These are phyloP conservation scores for Gryllus longicercus DNA, from an alignment of 2,888 invertebrate species.

Conservation along the genomic window DNA sequence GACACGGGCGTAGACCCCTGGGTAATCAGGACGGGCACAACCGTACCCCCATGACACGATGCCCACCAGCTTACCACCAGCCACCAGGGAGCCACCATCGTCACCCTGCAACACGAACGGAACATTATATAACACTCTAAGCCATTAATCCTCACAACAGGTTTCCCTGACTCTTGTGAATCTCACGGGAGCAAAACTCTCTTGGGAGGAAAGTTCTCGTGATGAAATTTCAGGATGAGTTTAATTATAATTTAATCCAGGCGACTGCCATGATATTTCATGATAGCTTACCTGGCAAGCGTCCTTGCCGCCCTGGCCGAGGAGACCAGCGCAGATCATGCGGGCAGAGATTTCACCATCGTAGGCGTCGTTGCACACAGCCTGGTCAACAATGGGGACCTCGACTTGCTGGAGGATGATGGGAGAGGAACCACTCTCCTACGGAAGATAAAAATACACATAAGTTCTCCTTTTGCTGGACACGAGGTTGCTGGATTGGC, in stretches of 20 bases:
- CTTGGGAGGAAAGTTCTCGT: no score
- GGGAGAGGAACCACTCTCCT: background rate
- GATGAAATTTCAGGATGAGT: background rate
- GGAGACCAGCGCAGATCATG: slow-evolving; percentile 40
- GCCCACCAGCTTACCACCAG: slow-evolving; percentile 46
- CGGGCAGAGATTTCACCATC: slow-evolving; percentile 34
- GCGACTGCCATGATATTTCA: background rate
- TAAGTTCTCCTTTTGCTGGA: background rate
- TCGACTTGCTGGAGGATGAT: slow-evolving; percentile 22
- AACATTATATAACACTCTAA: background rate
- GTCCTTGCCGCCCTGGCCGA: slow-evolving; percentile 39
- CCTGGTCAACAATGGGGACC: slow-evolving; percentile 25
- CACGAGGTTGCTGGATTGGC: no score
- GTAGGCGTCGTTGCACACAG: slow-evolving; percentile 31
- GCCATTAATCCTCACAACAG: background rate
- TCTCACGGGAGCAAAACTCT: no score
- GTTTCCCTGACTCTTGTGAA: no score
- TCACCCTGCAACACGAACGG: slow-evolving; percentile 27
- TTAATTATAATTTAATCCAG: background rate
- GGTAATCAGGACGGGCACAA: slow-evolving; percentile 66
- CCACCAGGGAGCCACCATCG: slow-evolving; percentile 27
- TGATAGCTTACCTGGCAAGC: slow-evolving; percentile 39
- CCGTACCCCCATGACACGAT: slow-evolving; percentile 78
- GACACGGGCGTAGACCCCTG: slow-evolving; percentile 77
- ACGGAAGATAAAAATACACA: background rate